Evolutionary conservation across 2,888 invertebrate species (phyloP).

Genomic region (Tuberolachnus salignus): DNA sequence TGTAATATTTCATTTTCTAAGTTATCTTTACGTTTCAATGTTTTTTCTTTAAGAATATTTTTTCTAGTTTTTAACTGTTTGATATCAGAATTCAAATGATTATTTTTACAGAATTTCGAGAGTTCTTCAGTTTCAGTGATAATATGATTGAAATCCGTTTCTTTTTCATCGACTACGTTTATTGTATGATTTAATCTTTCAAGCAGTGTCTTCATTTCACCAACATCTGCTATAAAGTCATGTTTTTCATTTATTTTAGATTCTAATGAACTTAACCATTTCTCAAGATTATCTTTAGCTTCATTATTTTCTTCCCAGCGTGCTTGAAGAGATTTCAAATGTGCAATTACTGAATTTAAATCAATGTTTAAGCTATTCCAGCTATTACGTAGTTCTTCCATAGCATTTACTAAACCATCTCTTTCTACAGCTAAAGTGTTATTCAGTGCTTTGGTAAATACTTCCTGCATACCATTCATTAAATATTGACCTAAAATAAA

Average conservation of each 20-base stretch:
- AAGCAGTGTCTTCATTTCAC: constrained; percentile 57
- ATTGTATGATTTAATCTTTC: constrained; percentile 71
- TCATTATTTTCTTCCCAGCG: constrained; percentile 89
- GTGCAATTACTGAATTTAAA: constrained; percentile 83
- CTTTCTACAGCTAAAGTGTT: constrained; percentile 82
- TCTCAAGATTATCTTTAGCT: constrained; percentile 74
- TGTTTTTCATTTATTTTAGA: constrained; percentile 71
- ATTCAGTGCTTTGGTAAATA: constrained; percentile 82
- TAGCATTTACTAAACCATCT: constrained; percentile 76
- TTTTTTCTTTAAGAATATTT: constrained; percentile 71
- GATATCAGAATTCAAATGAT: constrained; percentile 71
- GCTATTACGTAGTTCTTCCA: constrained; percentile 78
- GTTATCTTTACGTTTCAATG: constrained; percentile 64
- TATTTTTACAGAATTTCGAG: constrained; percentile 74
- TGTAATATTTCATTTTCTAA: constrained; percentile 83
- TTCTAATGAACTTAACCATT: constrained; percentile 81
- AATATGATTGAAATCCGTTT: constrained; percentile 77
- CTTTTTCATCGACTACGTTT: constrained; percentile 79
- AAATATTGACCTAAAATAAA: constrained; percentile 83
- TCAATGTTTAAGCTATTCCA: constrained; percentile 91
- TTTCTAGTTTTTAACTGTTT: constrained; percentile 74
- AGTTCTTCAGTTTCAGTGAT: constrained; percentile 77
- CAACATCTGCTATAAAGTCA: constrained; percentile 82
- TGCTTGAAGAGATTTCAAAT: constrained; percentile 79
- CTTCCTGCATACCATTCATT: constrained; percentile 74